These are phyloP conservation scores for Ectobius pallidus DNA, from an alignment of 2,888 invertebrate species.

Conservation along the genomic window DNA sequence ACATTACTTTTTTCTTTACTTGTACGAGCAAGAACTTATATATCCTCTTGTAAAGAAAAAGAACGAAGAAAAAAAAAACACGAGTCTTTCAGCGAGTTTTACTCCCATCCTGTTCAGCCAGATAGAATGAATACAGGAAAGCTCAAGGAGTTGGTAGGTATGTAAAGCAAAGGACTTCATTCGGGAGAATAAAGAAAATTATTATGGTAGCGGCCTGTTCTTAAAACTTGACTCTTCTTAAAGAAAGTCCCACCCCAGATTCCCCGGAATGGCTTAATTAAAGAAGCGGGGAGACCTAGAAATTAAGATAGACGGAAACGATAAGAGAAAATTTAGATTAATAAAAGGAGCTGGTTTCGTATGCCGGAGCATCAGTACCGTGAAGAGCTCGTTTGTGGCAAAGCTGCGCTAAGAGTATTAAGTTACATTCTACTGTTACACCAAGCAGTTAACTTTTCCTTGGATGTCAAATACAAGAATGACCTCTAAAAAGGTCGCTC, in stretches of 20 bases:
- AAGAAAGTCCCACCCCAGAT: not conserved
- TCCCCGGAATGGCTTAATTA: slow-evolving; percentile 7
- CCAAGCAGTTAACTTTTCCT: too few relatives aligned
- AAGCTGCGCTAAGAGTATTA: too few relatives aligned
- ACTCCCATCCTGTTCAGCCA: not conserved
- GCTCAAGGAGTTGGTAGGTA: not conserved
- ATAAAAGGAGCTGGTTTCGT: not conserved
- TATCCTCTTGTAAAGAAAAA: too few relatives aligned
- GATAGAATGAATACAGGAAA: not conserved
- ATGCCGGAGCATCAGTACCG: not conserved
- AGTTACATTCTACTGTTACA: too few relatives aligned
- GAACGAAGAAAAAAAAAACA: not conserved
- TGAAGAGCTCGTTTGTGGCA: too few relatives aligned
- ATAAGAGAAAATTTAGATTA: slow-evolving; percentile 22
- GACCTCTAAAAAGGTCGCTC: too few relatives aligned
- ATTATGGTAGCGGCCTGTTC: not conserved
- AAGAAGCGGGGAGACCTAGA: not conserved
- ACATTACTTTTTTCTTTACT: not conserved
- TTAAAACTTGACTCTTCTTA: slow-evolving; percentile 12
- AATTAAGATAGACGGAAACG: slow-evolving; percentile 19
- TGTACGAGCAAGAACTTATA: not conserved
- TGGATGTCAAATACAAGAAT: too few relatives aligned
- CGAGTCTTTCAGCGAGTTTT: not conserved
- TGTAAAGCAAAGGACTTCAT: not conserved
- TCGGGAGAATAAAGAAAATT: not conserved